phyloP scores from a whole-genome alignment of 2,113 vertebrate genomes.

The Fulmarus glacialis region DNA sequence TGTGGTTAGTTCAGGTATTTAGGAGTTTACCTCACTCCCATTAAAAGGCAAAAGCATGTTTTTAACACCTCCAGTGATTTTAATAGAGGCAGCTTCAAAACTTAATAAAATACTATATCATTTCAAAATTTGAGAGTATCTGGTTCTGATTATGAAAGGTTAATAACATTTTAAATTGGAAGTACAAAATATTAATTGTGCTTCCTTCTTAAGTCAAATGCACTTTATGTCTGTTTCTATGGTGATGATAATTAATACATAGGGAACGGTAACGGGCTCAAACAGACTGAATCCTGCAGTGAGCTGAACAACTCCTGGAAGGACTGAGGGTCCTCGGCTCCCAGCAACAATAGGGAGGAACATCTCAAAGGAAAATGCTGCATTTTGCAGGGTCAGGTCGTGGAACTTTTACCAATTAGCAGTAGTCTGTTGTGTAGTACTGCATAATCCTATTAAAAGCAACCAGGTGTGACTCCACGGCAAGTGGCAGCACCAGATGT shows the following conservation, averaged over 20 bases:
- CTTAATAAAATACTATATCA: neutral
- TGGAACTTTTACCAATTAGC: neutral
- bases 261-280: neutral
- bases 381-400: neutral
- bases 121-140: neutral
- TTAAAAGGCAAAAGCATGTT: neutral
- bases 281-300: neutral
- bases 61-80: neutral
- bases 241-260: neutral
- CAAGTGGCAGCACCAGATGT: neutral
- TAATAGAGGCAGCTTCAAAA: neutral
- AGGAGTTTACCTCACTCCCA: neutral
- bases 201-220: constrained; percentile 25
- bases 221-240: constrained; percentile 25
- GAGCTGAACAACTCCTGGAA: neutral
- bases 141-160: constrained; percentile 20
- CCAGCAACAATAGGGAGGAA: neutral
- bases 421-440: neutral
- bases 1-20: neutral
- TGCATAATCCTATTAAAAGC: neutral
- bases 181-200: constrained; percentile 14
- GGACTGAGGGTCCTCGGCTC: neutral
- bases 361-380: neutral
- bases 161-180: constrained; percentile 42
- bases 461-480: neutral